Base-by-base conservation (phyloP, 2,888 invertebrate genomes). In the Pycnomerus fuliginosus region DNA sequence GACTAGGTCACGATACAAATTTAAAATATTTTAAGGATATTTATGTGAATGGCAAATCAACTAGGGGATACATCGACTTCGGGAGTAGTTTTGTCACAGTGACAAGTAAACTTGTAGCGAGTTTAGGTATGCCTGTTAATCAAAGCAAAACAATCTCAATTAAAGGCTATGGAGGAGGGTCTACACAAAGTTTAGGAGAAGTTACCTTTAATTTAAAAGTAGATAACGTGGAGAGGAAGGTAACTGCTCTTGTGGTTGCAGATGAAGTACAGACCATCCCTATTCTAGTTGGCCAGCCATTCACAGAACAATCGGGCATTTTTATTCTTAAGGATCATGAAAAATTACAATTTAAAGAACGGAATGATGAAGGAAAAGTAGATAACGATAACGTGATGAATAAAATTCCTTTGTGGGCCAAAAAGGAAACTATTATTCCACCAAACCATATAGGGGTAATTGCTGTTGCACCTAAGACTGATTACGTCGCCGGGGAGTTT, bases 1-100 rank as follows among this genome's bases (percentile, higher is more conserved):
- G 12, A 27, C n/a, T 27, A 27, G n/a, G 5, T 27, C 4, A 11
- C 4, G 15, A 29, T 14, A 12, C 30, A 12, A 15, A 32, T 17
- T 20, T 32, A 8, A 32, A 32, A 32, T 32, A 32, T 20, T 17
- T 20, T 32, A 32, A 32, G 12, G 32, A 32, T 32, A 17, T 17
- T 3, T 32, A 17, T 12, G 11, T 16, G 3, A 32, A 32, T 11
- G 16, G 8, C 4, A 3, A 7, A 5, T 17, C 11, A 11, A 17
- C 17, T 16, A 32, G 17, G 17, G 16, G 8, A 3, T 32, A 20
- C n/a, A 10, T 32, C 3, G 32, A 32, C n/a, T 16, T 32, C 12
- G 32, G 32, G 3, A 32, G 32, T 32, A 32, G 13, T 13, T 32
- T 16, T 11, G 17, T 17, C 12, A 32, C 32, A 32, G 17, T 32